Percentiles rank a stretch among this genome's conserved stretches.
Conservation (phyloP, 2,888 invertebrate species). For the Cataglyphis livida region DNA sequence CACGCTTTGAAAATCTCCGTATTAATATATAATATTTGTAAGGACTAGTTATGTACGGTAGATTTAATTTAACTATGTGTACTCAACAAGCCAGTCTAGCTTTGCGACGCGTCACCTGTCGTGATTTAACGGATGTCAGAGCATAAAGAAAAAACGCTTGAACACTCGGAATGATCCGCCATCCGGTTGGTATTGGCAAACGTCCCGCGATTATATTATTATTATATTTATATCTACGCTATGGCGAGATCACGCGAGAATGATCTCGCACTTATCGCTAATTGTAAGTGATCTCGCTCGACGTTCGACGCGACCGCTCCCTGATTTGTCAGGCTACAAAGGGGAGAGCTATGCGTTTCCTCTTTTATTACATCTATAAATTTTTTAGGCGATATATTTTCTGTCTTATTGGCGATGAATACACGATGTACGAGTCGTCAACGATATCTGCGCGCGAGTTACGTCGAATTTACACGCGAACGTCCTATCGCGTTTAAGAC, state of each 20-base stretch:
- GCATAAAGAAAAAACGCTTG: slow-evolving; percentile 35
- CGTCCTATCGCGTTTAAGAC: not conserved
- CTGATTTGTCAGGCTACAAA: not conserved
- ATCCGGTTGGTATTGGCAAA: not conserved
- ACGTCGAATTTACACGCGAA: not conserved
- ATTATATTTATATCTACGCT: not conserved
- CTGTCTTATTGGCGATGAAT: not conserved
- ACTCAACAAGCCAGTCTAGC: slow-evolving; percentile 68
- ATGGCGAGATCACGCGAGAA: not conserved
- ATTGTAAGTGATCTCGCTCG: slow-evolving; percentile 35
- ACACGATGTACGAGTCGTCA: slow-evolving; percentile 9
- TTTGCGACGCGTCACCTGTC: slow-evolving; percentile 31
- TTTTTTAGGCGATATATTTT: slow-evolving; percentile 23
- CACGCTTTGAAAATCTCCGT: slow-evolving; percentile 37
- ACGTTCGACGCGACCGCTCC: slow-evolving; percentile 29
- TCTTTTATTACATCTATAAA: slow-evolving; percentile 1
- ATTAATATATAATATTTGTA: slow-evolving; percentile 54
- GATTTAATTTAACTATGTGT: slow-evolving; percentile 69
- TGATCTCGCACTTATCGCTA: slow-evolving; percentile 21
- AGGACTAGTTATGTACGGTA: slow-evolving; percentile 68
- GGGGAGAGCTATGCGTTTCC: not conserved
- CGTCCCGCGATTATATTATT: slow-evolving; percentile 1
- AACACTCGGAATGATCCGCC: slow-evolving; percentile 40
- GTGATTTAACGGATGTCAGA: slow-evolving; percentile 13
- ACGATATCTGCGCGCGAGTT: not conserved